Evolutionary conservation across 1,140 invertebrate genomes (phyloP).

Genomic region (Condylostylus longicornis): DNA sequence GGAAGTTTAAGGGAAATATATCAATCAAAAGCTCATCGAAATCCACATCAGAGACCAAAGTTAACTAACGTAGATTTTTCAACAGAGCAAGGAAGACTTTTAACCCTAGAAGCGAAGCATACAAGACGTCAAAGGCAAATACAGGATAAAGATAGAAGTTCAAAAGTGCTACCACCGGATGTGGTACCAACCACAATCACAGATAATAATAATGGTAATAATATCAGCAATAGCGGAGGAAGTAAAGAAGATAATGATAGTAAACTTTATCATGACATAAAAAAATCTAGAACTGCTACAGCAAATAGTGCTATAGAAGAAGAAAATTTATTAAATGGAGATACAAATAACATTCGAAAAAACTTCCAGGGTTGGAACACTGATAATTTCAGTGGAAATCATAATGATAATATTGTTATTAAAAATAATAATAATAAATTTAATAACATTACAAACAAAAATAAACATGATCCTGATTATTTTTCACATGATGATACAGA

Average conservation of each 20-base stretch:
- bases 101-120: slow-evolving; percentile 49
- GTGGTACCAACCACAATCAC: slow-evolving; percentile 38
- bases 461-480: slow-evolving; percentile 1
- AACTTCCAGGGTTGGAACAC: slow-evolving; percentile 4
- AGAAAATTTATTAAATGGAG: slow-evolving; percentile 1
- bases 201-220: slow-evolving; percentile 14
- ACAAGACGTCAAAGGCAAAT: slow-evolving; percentile 47
- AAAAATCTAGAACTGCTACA: not conserved
- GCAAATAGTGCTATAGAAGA: not conserved
- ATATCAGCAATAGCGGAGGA: slow-evolving; percentile 13
- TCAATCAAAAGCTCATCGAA: slow-evolving; percentile 38
- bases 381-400: slow-evolving; percentile 5
- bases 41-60: slow-evolving; percentile 20
- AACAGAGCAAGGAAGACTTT: slow-evolving; percentile 37
- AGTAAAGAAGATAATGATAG: slow-evolving; percentile 13
- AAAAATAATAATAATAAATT: slow-evolving; percentile 9
- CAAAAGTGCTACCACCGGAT: slow-evolving; percentile 41
- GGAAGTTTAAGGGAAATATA: slow-evolving; percentile 57
- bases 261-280: not conserved
- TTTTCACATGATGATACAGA: slow-evolving; percentile 11
- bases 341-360: slow-evolving; percentile 17
- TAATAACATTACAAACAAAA: slow-evolving; percentile 8
- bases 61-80: slow-evolving; percentile 6
- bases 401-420: not conserved
- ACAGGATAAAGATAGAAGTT: slow-evolving; percentile 32